Evolutionary conservation across 1,140 invertebrate species (phyloP), one percentile per base, ranked within the genome.

Genomic region (Procambarus virginalis): DNA sequence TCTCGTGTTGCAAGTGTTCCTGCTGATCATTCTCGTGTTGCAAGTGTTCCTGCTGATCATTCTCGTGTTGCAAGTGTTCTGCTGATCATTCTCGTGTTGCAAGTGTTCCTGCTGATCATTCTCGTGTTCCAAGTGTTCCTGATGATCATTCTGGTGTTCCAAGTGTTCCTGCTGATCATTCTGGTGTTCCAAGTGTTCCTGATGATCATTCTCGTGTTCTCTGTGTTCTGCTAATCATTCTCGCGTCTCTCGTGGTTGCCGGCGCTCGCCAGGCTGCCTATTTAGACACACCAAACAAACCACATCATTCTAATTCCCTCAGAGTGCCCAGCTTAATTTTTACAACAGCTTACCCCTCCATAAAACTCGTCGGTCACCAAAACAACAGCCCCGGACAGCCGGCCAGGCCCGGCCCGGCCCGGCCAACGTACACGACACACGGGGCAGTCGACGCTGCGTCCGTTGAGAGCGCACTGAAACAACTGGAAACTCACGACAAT

Each of bases 301-400:
- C 60, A 10, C 14, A 34, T 81, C 55, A 81, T 60, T 20, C 22
- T 34, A 34, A 73, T 79, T 60, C 79, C 34, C 64, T 51, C 4
- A 78, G 76, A 78, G 49, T 34, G 46, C 64, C n/a, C 64, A 20
- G 46, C 58, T 73, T 73, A 70, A 68, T 70, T 76, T 85, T 85
- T 85, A 85, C 83, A 85, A 76, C 68, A 75, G 20, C 6, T 45
- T 34, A 22, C 55, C 51, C 79, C 51, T 58, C 79, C 73, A 78
- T 76, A 86, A 75, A 75, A 45, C 73, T 55, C 5, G 70, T 45
- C 10, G n/a, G 9, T 20, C n/a, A 76, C 73, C 75, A 45, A 55
- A 51, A 76, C 83, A 85, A 85, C 5, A 20, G 70, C 14, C 82
- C 51, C 77, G 0, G 12, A 34, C 34, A 34, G 34, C 34, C 34